Base-by-base conservation (phyloP, 2,797 vertebrate species). In the Microctenopoma lineatum region DNA sequence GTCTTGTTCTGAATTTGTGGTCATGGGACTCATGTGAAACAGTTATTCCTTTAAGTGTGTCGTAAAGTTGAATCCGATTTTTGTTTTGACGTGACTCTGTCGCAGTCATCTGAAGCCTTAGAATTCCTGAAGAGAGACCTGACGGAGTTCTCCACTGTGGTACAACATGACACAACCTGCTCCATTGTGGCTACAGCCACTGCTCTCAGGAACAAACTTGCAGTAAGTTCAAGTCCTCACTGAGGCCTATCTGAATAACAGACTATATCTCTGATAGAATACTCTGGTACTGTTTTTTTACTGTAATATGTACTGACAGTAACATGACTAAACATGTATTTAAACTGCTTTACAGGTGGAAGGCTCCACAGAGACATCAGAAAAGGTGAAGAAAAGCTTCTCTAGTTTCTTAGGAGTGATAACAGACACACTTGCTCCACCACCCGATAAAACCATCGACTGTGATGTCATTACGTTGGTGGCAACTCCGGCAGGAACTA, bases 51-150 rank as follows among this genome's bases (percentile, higher is more conserved):
- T 32, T 10, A 36, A 36, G 10, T 36, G 13, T 13, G 39, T 42
- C 5, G 16, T 42, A 15, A 50, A 6, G 2, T n/a, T 48, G 8
- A 46, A 38, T 45, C 26, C 59, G 27, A 1, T 47, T 45, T 27
- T 46, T 38, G 3, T 41, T 58, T 7, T 38, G 12, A 21, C 39
- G 36, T 7, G 5, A 7, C 38, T 51, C 1, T 14, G 62, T 59
- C 71, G 0, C 89, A 99, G 98, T 99, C 98, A 61, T 91, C 96
- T 3, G 98, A 99, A 88, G 97, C 98, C 52, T 86, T 97, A 85
- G 98, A 99, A 25, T 99, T 99, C 90, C 93, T 99, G 90, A 99
- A 98, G 65, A 89, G 97, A 80, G 98, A 99, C 89, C 91, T 99
- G 87, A 95, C 97, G 0, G 98, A 99, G 88, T 99, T 99, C 83